Evolutionary conservation across 2,888 invertebrate genomes (phyloP), one percentile per base, ranked within the genome.

Genomic region (Hartigia nigra): DNA sequence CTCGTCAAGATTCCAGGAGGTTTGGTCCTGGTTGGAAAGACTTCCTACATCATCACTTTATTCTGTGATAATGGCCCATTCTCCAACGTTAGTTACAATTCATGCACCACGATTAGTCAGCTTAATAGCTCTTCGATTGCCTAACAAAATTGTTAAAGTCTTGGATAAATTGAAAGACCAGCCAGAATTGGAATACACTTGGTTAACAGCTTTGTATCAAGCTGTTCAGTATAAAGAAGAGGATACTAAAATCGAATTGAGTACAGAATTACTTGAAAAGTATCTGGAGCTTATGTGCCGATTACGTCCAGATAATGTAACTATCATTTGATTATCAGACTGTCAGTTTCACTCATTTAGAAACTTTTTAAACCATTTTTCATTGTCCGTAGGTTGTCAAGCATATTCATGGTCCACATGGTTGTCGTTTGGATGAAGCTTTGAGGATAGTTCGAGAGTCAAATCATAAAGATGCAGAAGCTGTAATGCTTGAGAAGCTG

Each of bases 401-500:
- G 79, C 90, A 91, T 78, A 85, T 91, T 70, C 87, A 88, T 80
- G 90, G 90, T 12, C 79, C 87, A 37, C 89, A 91, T 78, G 90
- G 91, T 31, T 96, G 95, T 88, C 92, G 95, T 76, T 92, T 95
- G 75, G 95, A 95, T 80, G 92, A 94, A 84, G 95, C 95, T 34
- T 91, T 95, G 75, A 92, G 93, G 91, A 95, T 96, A 81, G 95
- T 95, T 74, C 92, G 93, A 82, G 93, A 93, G 83, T 92, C 95
- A 87, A 92, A 94, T 79, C 92, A 95, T 55, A 93, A 94, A 77
- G 94, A 94, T 82, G 95, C 95, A 0, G 94, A 95, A 76, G 96
- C 96, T 31, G 94, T 94, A 85, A 93, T 97, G 77, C 92, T 96
- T 82, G 97, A 97, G 90, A 94, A 95, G 89, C 93, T 94, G 81